Base-by-base conservation (phyloP, 2,797 vertebrate species). In the Cirrhinus mrigala region DNA sequence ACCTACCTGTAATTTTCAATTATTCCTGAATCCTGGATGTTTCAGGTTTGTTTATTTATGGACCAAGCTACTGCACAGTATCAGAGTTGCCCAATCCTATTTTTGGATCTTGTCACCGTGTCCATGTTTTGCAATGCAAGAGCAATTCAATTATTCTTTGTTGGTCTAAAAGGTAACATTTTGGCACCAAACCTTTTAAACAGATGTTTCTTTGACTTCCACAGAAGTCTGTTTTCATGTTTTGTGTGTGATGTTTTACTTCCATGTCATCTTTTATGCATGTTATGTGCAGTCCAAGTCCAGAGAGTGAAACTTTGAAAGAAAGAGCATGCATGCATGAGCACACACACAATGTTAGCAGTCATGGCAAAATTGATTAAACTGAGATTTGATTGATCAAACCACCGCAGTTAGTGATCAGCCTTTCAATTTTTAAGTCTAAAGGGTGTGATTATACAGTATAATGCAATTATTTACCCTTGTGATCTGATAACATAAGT, bases 321-420 rank as follows among this genome's bases (percentile, higher is more conserved):
- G 22, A 58, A 60, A 37, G 6, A 4, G 18, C 69, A 48, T 20
- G 12, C 9, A 54, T 56, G 18, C 74, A 37, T 4, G 22, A 56
- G 75, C 3, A 0, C 20, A 62, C 29, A 60, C 7, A 62, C 76
- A 46, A 1, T 3, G 3, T 46, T 44, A n/a, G 54, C n/a, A 44
- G 33, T n/a, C 33, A 24, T 44, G 24, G 54, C 6, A 15, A 44
- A 60, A 60, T 44, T 78, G 12, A 60, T 78, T 60, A 60, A 78
- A 78, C 54, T 60, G 33, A 60, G 54, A 78, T 78, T 60, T 44
- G 37, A 78, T 40, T 27, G 37, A 60, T 78, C 54, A 78, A 60
- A 78, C 75, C 33, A 78, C 54, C 6, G 4, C 37, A 60, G 54
- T 16, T 60, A 78, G 11, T n/a, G 10, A 76, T 77, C 33, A 60